Conservation (phyloP, 2,888 invertebrate genomes). For the Pachydiplax longipennis region DNA sequence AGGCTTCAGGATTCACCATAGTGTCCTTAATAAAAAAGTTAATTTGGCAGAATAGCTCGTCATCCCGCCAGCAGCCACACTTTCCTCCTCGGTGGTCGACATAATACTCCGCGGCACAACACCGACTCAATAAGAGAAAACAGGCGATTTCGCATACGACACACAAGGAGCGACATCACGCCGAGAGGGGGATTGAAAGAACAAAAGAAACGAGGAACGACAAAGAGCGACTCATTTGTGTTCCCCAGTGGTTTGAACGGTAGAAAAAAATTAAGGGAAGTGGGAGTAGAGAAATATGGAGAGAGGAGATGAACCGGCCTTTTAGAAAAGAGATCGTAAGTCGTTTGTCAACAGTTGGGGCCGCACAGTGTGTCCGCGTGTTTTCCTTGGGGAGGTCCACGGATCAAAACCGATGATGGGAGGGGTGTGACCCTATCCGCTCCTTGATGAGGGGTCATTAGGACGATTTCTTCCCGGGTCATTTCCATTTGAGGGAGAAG, state of each 20-base stretch:
- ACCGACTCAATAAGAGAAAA: not conserved
- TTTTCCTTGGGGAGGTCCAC: not conserved
- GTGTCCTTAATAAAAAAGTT: too few species aligned
- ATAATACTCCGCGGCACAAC: not conserved
- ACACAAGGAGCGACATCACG: not conserved
- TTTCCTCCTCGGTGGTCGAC: not conserved
- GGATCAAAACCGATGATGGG: not conserved
- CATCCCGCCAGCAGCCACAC: not conserved
- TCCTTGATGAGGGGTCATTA: conserved; percentile 41
- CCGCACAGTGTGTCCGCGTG: not conserved
- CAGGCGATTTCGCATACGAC: not conserved
- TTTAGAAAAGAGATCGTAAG: not conserved
- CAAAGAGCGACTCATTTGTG: not conserved
- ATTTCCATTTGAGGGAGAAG: conserved; percentile 4
- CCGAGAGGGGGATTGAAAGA: not conserved
- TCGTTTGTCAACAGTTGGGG: conserved; percentile 1
- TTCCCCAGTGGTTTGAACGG: not conserved
- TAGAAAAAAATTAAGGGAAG: not conserved
- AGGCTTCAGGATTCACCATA: too few species aligned
- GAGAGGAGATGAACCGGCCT: not conserved
- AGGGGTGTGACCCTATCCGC: conserved; percentile 30
- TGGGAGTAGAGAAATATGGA: not conserved
- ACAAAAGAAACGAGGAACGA: not conserved
- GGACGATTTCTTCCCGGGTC: conserved; percentile 6
- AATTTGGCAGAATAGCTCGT: too few species aligned